Evolutionary conservation across 2,113 vertebrate genomes (phyloP).

Genomic region (Carettochelys insculpta): DNA sequence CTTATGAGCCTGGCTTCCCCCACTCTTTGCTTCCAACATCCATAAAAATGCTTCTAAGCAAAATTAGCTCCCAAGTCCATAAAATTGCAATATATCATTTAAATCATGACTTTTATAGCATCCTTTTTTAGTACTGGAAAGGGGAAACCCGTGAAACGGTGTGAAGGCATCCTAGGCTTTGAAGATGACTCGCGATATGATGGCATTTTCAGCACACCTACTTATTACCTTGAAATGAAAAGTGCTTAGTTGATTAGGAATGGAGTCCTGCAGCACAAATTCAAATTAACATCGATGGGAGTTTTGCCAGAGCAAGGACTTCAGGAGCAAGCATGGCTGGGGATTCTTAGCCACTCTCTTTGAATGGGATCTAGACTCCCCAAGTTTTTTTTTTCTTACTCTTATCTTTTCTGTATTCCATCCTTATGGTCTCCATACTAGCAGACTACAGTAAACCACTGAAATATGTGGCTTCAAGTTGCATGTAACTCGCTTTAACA

Average conservation of each 20-base stretch:
- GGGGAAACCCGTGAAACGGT: conserved; percentile 74
- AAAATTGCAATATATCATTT: conserved; percentile 79
- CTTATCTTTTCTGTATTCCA: background rate
- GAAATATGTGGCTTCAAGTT: no score
- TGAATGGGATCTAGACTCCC: background rate
- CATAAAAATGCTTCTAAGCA: conserved; percentile 80
- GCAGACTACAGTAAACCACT: no score
- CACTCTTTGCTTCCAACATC: conserved; percentile 67
- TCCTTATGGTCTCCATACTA: background rate
- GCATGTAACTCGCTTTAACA: no score
- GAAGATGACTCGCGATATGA: conserved; percentile 72
- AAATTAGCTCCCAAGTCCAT: conserved; percentile 79
- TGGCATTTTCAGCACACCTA: conserved; percentile 57
- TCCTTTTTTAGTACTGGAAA: conserved; percentile 68
- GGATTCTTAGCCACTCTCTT: conserved; percentile 34
- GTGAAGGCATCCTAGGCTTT: conserved; percentile 76
- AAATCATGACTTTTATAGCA: conserved; percentile 76
- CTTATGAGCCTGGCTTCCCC: conserved; percentile 66
- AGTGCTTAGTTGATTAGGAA: conserved; percentile 63
- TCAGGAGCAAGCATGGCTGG: background rate
- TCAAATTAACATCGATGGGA: conserved; percentile 46
- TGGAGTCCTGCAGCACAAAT: conserved; percentile 30
- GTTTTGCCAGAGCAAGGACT: conserved; percentile 30
- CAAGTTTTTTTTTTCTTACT: background rate
- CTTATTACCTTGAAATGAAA: conserved; percentile 68